Base-by-base conservation (phyloP, 2,113 vertebrate genomes). In the Microtus ochrogaster region DNA sequence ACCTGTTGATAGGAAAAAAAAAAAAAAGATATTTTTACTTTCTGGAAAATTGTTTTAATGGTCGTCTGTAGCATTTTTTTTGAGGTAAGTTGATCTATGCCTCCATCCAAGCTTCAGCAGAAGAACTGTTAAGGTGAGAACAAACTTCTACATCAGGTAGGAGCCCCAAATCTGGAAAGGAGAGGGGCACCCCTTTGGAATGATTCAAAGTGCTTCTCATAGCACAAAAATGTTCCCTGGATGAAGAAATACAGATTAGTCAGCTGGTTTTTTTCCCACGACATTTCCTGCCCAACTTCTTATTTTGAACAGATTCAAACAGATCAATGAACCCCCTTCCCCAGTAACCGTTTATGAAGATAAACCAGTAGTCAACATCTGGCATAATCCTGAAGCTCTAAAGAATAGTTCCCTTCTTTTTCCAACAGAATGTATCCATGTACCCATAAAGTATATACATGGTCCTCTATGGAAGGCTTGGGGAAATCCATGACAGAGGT, bases 231-330 rank as follows among this genome's bases (percentile, higher is more conserved):
- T 26, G 13, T 72, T 41, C 22, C 0, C 49, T 11, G 26, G 81
- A 76, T 66, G 76, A 81, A 91, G 39, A 41, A 44, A 9, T 44
- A 5, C 7, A 22, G 11, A 36, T 9, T 74, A n/a, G 28, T 14
- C 49, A 33, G 55, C 55, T 92, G 55, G 6, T 79, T 90, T 88
- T 88, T 26, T 14, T 90, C 26, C 41, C 58, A 47, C 0, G 3
- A 77, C 58, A 3, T 73, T 36, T 66, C 74, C 68, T 26, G 22
- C n/a, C 10, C 21, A 21, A n/a, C 49, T 26, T 82, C 90, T 81
- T 70, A 91, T 79, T 94, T 83, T 93, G 58, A 95, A 93, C 74
- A 55, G 17, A 70, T 47, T 97, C 73, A 95, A 63, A 63, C 14
- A 84, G 65, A 52, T 96, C 22, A 58, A 52, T 79, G 14, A 72